Conservation (phyloP, 2,888 invertebrate species). For the Pristionchus exspectatus region DNA sequence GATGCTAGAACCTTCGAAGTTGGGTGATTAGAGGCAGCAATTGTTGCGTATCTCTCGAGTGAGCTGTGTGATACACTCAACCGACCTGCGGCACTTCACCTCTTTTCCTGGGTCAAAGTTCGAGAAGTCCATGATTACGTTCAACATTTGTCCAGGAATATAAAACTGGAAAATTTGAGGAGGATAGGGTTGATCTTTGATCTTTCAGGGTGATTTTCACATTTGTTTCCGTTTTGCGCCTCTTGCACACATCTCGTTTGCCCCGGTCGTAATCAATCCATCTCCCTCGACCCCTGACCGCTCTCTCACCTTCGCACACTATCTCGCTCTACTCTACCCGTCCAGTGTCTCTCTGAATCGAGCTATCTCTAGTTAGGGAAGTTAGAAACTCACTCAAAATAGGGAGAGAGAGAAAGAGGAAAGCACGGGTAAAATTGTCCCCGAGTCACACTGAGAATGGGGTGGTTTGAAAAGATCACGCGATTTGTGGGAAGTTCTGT, state of each 20-base stretch:
- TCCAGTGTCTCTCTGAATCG: background rate
- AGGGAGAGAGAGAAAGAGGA: background rate
- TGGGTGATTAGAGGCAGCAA: no score
- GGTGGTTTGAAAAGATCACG: slow-evolving; percentile 31
- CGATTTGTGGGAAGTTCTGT: background rate
- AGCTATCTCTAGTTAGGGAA: background rate
- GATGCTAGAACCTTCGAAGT: slow-evolving; percentile 2
- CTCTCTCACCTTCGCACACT: slow-evolving; percentile 16
- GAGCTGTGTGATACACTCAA: background rate
- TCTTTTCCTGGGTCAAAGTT: background rate
- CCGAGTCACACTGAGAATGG: background rate
- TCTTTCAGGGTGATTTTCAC: slow-evolving; percentile 3
- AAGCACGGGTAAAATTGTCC: background rate
- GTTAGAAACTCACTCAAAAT: slow-evolving; percentile 20
- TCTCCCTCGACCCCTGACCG: slow-evolving; percentile 34
- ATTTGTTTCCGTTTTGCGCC: slow-evolving; percentile 41
- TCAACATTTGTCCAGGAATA: background rate
- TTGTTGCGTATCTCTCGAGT: no score
- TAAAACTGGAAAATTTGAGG: background rate
- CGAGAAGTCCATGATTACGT: background rate
- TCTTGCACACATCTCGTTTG: background rate
- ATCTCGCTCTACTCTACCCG: background rate
- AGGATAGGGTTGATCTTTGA: slow-evolving; percentile 8
- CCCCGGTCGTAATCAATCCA: background rate
- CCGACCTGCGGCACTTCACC: background rate